phyloP scores from a whole-genome alignment of 2,888 invertebrate genomes.

The Cyaniris semiargus region DNA sequence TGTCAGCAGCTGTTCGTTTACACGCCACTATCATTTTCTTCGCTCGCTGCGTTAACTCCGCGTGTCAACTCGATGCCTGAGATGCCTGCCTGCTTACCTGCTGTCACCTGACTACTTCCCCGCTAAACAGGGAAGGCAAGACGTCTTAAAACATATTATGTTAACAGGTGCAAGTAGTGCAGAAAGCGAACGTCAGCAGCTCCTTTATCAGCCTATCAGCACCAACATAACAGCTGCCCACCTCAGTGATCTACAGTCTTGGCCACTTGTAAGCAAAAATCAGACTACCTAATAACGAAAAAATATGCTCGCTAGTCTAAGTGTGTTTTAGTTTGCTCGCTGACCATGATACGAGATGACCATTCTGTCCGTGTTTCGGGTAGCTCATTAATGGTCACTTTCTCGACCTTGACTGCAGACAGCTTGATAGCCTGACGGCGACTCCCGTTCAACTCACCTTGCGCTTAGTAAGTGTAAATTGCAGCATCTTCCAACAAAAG shows the following conservation, averaged over 20 bases:
- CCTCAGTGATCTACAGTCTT: background rate
- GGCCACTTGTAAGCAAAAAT: background rate
- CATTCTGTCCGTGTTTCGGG: background rate
- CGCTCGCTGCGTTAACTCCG: background rate
- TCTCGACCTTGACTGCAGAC: background rate
- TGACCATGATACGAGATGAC: background rate
- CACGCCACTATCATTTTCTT: background rate
- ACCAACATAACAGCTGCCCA: background rate
- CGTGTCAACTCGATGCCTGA: background rate
- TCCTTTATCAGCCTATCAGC: background rate
- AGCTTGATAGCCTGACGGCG: background rate
- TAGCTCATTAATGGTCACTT: background rate
- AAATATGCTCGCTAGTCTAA: background rate
- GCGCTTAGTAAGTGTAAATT: background rate
- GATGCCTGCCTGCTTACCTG: background rate
- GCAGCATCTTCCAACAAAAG: background rate
- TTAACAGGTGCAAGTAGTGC: background rate
- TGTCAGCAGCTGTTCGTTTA: background rate
- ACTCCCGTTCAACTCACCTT: background rate
- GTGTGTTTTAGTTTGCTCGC: background rate
- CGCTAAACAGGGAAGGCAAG: background rate
- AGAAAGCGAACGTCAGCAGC: background rate
- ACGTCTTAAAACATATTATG: background rate
- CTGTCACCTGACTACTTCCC: background rate
- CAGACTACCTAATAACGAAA: background rate